A percentile compares a stretch with the other conserved stretches of the same genome.
phyloP scores from a whole-genome alignment of 1,140 invertebrate genomes.

The Trichonephila clavata region DNA sequence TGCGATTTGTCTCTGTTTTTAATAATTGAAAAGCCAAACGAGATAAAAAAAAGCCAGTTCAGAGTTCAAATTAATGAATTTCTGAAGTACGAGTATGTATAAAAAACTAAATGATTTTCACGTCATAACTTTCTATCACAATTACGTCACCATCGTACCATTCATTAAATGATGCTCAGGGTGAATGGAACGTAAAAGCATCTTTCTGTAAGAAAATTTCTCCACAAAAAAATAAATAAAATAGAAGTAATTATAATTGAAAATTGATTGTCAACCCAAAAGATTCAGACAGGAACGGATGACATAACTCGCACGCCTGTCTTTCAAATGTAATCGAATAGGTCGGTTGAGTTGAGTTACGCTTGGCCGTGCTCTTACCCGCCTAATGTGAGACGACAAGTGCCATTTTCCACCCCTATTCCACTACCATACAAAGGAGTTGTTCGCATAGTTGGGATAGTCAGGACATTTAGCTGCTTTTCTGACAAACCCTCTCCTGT shows the following conservation, averaged over 20 bases:
- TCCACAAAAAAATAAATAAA: no score
- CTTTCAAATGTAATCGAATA: constrained; percentile 43
- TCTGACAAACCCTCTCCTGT: background rate
- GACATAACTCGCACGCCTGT: constrained; percentile 26
- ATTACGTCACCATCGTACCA: no score
- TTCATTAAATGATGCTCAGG: no score
- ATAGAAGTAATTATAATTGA: background rate
- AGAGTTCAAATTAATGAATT: no score
- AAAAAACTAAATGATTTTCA: no score
- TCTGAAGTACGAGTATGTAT: no score
- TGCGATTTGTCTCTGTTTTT: no score
- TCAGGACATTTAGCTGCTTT: background rate
- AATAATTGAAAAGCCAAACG: no score
- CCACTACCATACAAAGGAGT: background rate
- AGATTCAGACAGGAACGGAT: background rate
- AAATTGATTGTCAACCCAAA: background rate
- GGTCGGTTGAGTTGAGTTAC: background rate
- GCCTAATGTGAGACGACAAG: constrained; percentile 43
- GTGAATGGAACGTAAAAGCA: no score
- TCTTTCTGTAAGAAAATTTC: no score
- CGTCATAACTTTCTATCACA: no score
- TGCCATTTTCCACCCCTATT: background rate
- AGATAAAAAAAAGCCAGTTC: no score
- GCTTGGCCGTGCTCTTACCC: constrained; percentile 6
- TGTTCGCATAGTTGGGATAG: constrained; percentile 60